Evolutionary conservation across 2,797 vertebrate species (phyloP).

Genomic region (Melanotaenia parkinsoni): DNA sequence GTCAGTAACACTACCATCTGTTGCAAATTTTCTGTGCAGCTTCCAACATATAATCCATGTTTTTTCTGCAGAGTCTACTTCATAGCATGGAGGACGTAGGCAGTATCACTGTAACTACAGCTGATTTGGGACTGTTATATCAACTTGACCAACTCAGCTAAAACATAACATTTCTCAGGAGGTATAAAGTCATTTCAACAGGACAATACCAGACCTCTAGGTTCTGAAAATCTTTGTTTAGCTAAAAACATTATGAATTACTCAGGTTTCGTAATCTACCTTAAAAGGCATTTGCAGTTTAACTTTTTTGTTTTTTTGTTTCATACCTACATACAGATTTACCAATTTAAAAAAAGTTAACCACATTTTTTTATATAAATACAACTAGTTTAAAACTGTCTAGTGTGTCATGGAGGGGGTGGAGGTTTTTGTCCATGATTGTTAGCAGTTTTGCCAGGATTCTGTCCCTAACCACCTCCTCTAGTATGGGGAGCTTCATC

Average conservation of each 20-base stretch:
- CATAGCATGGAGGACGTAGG: neutral
- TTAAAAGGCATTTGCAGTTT: too few species aligned
- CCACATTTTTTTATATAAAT: neutral
- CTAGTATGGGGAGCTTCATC: too few species aligned
- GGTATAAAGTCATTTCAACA: too few species aligned
- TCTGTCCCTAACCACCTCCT: too few species aligned
- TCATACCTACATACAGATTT: neutral
- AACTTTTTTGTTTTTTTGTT: neutral
- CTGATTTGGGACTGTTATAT: neutral
- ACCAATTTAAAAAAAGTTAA: neutral
- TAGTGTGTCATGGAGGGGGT: too few species aligned
- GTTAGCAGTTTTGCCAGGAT: too few species aligned
- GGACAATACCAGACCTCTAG: too few species aligned
- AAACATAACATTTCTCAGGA: neutral
- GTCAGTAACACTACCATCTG: slow-evolving; percentile 33
- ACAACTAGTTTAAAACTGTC: neutral
- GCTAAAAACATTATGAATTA: too few species aligned
- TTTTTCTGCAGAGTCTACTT: neutral
- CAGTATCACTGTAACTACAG: neutral
- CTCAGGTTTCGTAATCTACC: too few species aligned
- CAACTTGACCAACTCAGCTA: neutral
- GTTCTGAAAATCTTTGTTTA: too few species aligned
- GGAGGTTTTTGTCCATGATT: too few species aligned
- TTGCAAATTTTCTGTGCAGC: neutral
- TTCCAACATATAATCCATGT: neutral